Conservation (phyloP, 1,140 invertebrate species). For the Leptonema lineaticorne region DNA sequence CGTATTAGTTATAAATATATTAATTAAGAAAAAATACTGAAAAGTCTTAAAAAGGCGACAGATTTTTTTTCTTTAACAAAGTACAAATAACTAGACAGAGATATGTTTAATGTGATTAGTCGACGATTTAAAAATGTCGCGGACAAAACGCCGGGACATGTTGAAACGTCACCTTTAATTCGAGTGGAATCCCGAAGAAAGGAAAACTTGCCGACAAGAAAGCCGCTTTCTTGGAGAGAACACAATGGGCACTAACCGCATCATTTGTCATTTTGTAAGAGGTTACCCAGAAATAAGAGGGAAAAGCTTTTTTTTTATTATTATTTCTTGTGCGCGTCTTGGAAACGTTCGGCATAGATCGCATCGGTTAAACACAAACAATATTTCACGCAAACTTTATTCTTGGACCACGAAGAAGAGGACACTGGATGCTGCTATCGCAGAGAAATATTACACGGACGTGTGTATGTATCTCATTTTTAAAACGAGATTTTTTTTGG, state of each 20-base stretch:
- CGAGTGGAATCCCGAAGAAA: background rate
- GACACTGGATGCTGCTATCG: background rate
- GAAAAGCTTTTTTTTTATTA: background rate
- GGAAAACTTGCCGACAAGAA: background rate
- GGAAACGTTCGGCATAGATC: background rate
- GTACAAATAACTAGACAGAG: too few relatives aligned
- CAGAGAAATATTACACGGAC: too few relatives aligned
- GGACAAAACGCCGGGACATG: background rate
- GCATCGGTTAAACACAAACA: background rate
- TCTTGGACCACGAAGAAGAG: background rate
- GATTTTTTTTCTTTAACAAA: too few relatives aligned
- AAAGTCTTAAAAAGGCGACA: too few relatives aligned
- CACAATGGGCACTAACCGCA: constrained; percentile 9
- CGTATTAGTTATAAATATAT: too few relatives aligned
- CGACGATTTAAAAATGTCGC: too few relatives aligned
- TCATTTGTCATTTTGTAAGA: constrained; percentile 18
- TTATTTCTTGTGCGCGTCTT: background rate
- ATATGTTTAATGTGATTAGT: too few relatives aligned
- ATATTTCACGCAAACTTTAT: background rate
- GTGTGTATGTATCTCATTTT: too few relatives aligned
- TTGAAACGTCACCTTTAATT: background rate
- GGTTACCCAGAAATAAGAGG: background rate
- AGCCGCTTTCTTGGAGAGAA: background rate
- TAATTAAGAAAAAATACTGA: too few relatives aligned
- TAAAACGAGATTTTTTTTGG: too few relatives aligned